Conservation (phyloP, 2,888 invertebrate genomes). For the Mystacides longicornis region DNA sequence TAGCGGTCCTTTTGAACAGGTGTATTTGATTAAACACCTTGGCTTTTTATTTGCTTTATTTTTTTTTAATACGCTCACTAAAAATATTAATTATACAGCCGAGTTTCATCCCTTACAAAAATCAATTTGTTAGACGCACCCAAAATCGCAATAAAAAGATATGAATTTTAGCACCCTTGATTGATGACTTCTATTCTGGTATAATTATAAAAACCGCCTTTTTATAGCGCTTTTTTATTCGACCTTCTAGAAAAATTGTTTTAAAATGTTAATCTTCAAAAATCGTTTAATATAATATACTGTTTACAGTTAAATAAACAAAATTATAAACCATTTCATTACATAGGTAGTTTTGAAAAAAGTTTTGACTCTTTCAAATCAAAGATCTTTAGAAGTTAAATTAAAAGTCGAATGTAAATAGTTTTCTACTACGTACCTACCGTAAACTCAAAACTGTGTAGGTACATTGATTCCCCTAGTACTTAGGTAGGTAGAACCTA, state of each 20-base stretch:
- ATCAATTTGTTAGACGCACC: slow-evolving; percentile 1
- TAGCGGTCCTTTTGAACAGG: slow-evolving; percentile 1
- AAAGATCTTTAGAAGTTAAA: too few relatives aligned
- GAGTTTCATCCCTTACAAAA: background rate
- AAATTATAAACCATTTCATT: too few relatives aligned
- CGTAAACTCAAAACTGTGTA: too few relatives aligned
- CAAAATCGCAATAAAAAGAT: background rate
- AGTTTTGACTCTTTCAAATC: too few relatives aligned
- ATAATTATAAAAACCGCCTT: slow-evolving; percentile 11
- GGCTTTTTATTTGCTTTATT: background rate
- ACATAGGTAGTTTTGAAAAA: too few relatives aligned
- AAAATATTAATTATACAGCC: background rate
- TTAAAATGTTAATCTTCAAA: background rate
- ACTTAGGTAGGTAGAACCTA: too few relatives aligned
- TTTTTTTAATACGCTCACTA: background rate
- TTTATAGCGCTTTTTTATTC: slow-evolving; percentile 9
- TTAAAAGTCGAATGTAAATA: too few relatives aligned
- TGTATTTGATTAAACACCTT: background rate
- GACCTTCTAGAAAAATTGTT: slow-evolving; percentile 1
- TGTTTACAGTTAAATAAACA: too few relatives aligned
- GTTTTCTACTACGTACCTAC: too few relatives aligned
- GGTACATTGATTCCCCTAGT: too few relatives aligned
- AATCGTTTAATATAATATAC: background rate
- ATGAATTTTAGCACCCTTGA: slow-evolving; percentile 3
- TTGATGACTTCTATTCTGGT: background rate